A percentile compares a stretch with the other conserved stretches of the same genome.
Evolutionary conservation across 1,140 invertebrate species (phyloP).

Genomic region (Aplysia californica): DNA sequence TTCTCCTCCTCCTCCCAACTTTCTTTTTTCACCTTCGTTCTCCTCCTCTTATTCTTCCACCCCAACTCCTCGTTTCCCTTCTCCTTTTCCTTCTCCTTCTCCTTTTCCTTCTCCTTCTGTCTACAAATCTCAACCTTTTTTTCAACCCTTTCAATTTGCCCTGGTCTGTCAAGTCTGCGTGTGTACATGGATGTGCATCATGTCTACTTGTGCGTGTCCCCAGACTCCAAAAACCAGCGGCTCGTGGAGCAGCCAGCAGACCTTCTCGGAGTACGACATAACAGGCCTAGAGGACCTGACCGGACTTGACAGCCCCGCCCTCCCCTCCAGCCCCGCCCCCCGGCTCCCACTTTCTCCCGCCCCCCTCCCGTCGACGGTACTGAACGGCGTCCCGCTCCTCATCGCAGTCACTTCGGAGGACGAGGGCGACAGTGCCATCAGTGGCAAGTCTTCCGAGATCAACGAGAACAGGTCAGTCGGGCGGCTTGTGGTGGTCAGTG

Average conservation of each 20-base stretch:
- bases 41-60: background rate
- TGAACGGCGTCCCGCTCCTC: conserved; percentile 16
- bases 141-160: background rate
- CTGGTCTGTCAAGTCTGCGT: background rate
- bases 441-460: conserved; percentile 44
- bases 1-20: background rate
- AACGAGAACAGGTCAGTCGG: conserved; percentile 37
- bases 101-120: background rate
- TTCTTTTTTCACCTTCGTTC: background rate
- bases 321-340: background rate
- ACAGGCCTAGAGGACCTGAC: conserved; percentile 15
- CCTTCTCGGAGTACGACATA: conserved; percentile 34
- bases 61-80: background rate
- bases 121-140: background rate
- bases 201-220: background rate
- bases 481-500: too few species aligned
- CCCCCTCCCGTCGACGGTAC: background rate
- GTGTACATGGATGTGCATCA: background rate
- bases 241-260: conserved; percentile 17
- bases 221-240: conserved; percentile 23
- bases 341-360: background rate
- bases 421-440: conserved; percentile 44
- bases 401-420: conserved; percentile 38
- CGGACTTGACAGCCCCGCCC: background rate
- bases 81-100: background rate